Percentiles rank a stretch among this genome's conserved stretches.
Evolutionary conservation across 2,113 vertebrate genomes (phyloP).

Genomic region (Uropsilus gracilis): DNA sequence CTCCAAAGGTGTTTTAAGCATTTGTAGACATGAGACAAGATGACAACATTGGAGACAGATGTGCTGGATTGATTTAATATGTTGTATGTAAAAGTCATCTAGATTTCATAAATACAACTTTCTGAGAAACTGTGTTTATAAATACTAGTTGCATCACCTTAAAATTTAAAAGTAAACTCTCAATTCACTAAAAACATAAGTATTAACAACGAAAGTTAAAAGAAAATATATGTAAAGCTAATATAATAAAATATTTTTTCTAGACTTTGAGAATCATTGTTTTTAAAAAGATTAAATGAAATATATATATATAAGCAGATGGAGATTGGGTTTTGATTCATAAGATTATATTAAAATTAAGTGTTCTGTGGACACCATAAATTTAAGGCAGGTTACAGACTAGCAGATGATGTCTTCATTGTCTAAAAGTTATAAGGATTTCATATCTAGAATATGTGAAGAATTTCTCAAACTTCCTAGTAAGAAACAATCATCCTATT

Average conservation of each 20-base stretch:
- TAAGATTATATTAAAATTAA: background rate
- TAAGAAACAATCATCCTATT: background rate
- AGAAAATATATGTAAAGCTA: background rate
- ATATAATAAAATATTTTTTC: background rate
- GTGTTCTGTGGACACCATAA: background rate
- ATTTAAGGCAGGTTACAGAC: background rate
- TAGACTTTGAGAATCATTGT: background rate
- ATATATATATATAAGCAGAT: background rate
- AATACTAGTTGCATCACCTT: background rate
- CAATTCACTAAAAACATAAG: background rate
- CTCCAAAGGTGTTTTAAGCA: background rate
- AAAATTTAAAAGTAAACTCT: background rate
- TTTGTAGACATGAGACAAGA: background rate
- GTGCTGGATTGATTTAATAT: background rate
- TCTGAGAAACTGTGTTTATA: background rate
- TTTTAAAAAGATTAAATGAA: constrained; percentile 11
- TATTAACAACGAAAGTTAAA: background rate
- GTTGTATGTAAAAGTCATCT: background rate
- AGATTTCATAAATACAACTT: background rate
- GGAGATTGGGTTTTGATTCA: background rate
- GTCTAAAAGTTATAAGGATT: background rate
- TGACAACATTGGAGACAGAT: background rate
- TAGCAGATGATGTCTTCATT: background rate
- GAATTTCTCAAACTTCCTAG: background rate
- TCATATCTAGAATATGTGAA: background rate